Evolutionary conservation across 2,113 vertebrate genomes (phyloP).

Genomic region (Deroptyus accipitrinus): DNA sequence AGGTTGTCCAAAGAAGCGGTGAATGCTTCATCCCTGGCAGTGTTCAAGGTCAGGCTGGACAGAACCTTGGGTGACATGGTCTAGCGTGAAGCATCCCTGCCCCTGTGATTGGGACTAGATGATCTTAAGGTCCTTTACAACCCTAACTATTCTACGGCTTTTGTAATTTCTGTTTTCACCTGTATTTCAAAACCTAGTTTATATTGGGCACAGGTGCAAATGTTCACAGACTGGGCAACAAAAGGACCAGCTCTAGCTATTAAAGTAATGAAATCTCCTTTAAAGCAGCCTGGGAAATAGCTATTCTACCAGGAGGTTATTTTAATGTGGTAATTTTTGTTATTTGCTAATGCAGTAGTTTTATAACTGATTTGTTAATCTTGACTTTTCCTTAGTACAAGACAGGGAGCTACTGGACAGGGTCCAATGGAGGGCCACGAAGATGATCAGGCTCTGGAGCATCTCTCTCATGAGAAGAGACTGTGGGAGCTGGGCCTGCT

Average conservation of each 20-base stretch:
- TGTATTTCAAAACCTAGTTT: slow-evolving; percentile 9
- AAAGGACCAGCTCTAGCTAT: background rate
- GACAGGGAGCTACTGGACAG: background rate
- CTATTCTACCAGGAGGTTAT: background rate
- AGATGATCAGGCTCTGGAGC: background rate
- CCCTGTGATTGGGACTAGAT: background rate
- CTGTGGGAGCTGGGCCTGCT: background rate
- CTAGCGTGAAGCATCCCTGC: background rate
- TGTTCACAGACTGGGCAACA: background rate
- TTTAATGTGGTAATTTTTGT: background rate
- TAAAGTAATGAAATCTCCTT: background rate
- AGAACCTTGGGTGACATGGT: background rate
- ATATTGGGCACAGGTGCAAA: background rate
- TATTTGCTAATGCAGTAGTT: background rate
- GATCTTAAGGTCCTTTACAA: background rate
- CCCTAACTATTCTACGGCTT: background rate
- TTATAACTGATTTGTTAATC: background rate
- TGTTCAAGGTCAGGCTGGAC: background rate
- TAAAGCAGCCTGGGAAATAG: background rate
- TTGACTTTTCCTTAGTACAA: background rate
- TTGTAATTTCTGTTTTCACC: background rate
- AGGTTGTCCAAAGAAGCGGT: background rate
- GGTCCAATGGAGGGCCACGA: background rate
- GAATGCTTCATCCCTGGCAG: background rate
- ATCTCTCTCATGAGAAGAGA: background rate